These are phyloP conservation scores for Pandemis corylana DNA, from an alignment of 2,888 invertebrate genomes.

Conservation along the genomic window DNA sequence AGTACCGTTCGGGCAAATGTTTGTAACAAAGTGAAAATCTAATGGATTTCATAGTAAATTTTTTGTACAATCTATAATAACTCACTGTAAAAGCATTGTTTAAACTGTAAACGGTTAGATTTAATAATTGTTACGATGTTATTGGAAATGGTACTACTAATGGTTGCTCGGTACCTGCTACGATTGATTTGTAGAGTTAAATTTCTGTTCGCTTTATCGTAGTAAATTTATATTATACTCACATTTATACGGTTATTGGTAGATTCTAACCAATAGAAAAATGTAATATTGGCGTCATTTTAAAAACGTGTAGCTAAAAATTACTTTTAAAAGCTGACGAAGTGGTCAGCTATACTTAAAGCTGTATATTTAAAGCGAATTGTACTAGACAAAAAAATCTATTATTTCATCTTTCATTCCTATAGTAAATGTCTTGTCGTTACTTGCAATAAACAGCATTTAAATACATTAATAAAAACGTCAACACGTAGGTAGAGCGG, in stretches of 20 bases:
- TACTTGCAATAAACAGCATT: conserved; percentile 24
- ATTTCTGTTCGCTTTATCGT: background rate
- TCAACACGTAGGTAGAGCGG: conserved; percentile 60
- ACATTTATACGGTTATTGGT: no score
- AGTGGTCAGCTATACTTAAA: background rate
- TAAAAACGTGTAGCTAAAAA: no score
- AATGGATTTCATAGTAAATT: background rate
- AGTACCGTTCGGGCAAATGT: conserved; percentile 1
- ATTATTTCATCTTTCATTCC: background rate
- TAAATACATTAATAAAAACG: conserved; percentile 33
- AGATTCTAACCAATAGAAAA: no score
- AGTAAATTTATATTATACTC: no score
- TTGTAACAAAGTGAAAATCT: background rate
- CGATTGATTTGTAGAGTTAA: background rate
- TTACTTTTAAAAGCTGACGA: background rate
- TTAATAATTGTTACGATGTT: background rate
- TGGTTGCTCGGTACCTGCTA: background rate
- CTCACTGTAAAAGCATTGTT: background rate
- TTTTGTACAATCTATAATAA: background rate
- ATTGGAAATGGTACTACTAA: background rate
- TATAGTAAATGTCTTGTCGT: background rate
- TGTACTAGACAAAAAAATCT: background rate
- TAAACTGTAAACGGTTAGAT: background rate
- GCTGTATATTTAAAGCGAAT: background rate
- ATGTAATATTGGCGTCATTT: no score